A percentile compares a stretch with the other conserved stretches of the same genome.
Evolutionary conservation across 2,797 vertebrate genomes (phyloP).

Genomic region (Gymnocypris eckloni): DNA sequence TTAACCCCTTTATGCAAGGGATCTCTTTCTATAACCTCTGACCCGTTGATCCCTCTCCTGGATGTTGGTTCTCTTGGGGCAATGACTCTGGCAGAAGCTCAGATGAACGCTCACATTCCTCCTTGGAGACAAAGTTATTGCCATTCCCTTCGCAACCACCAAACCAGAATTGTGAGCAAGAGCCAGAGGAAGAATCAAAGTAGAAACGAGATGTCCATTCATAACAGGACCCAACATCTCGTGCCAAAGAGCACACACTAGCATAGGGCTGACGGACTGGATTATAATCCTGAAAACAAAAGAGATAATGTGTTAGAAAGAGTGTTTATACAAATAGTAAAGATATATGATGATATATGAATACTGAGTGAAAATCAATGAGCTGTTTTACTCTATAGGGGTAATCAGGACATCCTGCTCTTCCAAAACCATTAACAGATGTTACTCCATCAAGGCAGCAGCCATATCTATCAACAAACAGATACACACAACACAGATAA

Average conservation of each 20-base stretch:
- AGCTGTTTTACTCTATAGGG: constrained; percentile 59
- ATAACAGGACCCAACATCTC: constrained; percentile 83
- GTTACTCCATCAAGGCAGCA: constrained; percentile 90
- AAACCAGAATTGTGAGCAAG: constrained; percentile 91
- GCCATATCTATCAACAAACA: constrained; percentile 78
- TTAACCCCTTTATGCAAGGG: constrained; percentile 26
- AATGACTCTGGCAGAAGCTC: constrained; percentile 20
- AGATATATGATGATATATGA: not conserved
- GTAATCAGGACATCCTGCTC: constrained; percentile 79
- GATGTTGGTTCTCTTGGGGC: constrained; percentile 43
- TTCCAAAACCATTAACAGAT: constrained; percentile 78
- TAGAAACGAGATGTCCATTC: constrained; percentile 86
- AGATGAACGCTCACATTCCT: constrained; percentile 83
- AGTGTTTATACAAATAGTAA: not conserved
- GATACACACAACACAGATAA: not conserved
- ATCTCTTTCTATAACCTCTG: constrained; percentile 55
- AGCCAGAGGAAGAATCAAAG: constrained; percentile 77
- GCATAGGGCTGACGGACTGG: constrained; percentile 53
- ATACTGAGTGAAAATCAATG: not conserved
- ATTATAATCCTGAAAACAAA: constrained; percentile 27
- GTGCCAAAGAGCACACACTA: constrained; percentile 80
- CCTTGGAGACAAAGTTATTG: constrained; percentile 87
- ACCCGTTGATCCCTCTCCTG: constrained; percentile 45
- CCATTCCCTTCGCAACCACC: constrained; percentile 89
- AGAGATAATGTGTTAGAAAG: not conserved